A percentile compares a stretch with the other conserved stretches of the same genome.
phyloP scores from a whole-genome alignment of 2,113 vertebrate species.

The Phocoena sinus region DNA sequence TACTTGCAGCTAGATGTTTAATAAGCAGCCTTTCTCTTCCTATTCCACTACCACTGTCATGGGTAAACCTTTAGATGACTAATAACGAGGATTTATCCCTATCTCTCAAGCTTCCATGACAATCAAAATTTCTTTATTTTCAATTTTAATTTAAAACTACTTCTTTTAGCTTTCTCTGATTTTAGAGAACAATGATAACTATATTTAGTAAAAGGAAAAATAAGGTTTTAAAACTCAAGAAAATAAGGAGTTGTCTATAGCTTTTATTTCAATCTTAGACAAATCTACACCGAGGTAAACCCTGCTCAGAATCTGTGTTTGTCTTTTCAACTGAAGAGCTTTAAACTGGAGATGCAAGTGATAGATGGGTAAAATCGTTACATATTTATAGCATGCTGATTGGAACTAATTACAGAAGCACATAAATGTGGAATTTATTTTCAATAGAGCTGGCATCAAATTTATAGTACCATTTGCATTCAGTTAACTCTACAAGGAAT shows the following conservation, averaged over 20 bases:
- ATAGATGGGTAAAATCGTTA: conserved; percentile 44
- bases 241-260: background rate
- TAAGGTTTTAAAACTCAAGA: conserved; percentile 13
- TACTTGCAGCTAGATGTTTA: background rate
- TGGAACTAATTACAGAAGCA: conserved; percentile 61
- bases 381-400: conserved; percentile 64
- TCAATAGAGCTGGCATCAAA: conserved; percentile 44
- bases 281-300: background rate
- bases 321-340: conserved; percentile 10
- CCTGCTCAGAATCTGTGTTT: background rate
- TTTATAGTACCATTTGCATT: conserved; percentile 55
- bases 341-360: background rate
- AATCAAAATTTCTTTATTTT: background rate
- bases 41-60: background rate
- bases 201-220: background rate
- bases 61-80: background rate
- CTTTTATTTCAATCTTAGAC: background rate
- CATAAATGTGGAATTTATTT: conserved; percentile 57
- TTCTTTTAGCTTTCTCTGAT: background rate
- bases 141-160: background rate
- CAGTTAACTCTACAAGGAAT: conserved; percentile 18
- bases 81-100: background rate
- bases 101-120: background rate
- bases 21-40: background rate
- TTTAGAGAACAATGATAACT: conserved; percentile 32